phyloP scores from a whole-genome alignment of 2,888 invertebrate species.

The Blastobasis lacticolella region DNA sequence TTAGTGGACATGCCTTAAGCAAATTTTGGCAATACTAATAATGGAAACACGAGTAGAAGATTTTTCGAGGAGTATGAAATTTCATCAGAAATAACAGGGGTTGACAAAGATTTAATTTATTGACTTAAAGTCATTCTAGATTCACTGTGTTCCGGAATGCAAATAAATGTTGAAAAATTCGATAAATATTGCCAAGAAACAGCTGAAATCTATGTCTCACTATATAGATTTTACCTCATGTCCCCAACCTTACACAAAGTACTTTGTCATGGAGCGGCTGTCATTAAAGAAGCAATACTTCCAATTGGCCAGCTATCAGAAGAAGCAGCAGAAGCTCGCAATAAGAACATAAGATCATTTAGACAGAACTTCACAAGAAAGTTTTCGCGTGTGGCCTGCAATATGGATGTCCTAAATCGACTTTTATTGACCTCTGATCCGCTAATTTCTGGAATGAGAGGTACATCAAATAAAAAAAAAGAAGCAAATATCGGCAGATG shows the following conservation, averaged over 20 bases:
- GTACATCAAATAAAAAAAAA: too few relatives aligned
- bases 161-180: background rate
- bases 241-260: constrained; percentile 2
- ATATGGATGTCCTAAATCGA: constrained; percentile 9
- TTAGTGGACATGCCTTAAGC: background rate
- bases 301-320: constrained; percentile 18
- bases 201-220: background rate
- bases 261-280: constrained; percentile 8
- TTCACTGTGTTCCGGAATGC: background rate
- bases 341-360: constrained; percentile 20
- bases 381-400: constrained; percentile 16
- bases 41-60: background rate
- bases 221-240: constrained; percentile 1
- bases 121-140: constrained; percentile 1
- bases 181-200: constrained; percentile 1
- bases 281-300: constrained; percentile 7
- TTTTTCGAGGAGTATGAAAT: background rate
- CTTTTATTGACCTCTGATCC: too few relatives aligned
- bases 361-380: constrained; percentile 18
- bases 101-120: constrained; percentile 1
- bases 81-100: constrained; percentile 1
- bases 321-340: constrained; percentile 21
- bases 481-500: too few relatives aligned
- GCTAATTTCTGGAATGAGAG: too few relatives aligned
- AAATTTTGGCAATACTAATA: constrained; percentile 1